A percentile compares a stretch with the other conserved stretches of the same genome.
Conservation (phyloP, 2,888 invertebrate genomes). For the Griposia aprilina region DNA sequence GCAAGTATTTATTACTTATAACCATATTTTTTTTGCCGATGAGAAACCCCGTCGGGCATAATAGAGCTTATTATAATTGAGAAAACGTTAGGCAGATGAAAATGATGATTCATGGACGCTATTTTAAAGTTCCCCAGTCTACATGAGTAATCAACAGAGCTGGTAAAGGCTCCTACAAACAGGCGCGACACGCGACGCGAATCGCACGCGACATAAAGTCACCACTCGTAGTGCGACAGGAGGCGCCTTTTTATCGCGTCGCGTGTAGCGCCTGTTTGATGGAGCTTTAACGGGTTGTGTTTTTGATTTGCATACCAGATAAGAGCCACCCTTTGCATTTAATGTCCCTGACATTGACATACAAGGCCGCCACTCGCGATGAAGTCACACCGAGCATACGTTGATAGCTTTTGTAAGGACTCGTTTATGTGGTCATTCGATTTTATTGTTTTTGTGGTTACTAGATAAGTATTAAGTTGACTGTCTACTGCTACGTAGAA, state of each 20-base stretch:
- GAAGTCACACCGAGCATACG: slow-evolving; percentile 12
- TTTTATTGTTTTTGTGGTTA: slow-evolving; percentile 6
- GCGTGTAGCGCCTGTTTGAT: no score
- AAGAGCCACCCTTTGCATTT: not conserved
- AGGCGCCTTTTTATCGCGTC: no score
- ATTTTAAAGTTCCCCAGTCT: not conserved
- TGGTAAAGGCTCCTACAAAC: no score
- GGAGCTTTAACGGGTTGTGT: not conserved
- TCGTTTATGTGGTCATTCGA: slow-evolving; percentile 2
- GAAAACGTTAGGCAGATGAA: not conserved
- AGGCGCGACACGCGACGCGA: no score
- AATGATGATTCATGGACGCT: not conserved
- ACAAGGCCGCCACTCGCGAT: slow-evolving; percentile 27
- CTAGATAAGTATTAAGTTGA: not conserved
- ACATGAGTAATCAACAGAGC: not conserved
- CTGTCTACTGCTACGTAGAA: not conserved
- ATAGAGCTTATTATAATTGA: not conserved
- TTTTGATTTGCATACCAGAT: slow-evolving; percentile 3
- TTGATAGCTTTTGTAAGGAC: slow-evolving; percentile 11
- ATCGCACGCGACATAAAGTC: no score
- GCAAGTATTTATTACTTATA: no score
- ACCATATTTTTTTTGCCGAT: no score
- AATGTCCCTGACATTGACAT: not conserved
- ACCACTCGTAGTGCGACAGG: no score
- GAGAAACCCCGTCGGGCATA: not conserved